Conservation (phyloP, 2,113 vertebrate genomes). For the Crotalus helleri region DNA sequence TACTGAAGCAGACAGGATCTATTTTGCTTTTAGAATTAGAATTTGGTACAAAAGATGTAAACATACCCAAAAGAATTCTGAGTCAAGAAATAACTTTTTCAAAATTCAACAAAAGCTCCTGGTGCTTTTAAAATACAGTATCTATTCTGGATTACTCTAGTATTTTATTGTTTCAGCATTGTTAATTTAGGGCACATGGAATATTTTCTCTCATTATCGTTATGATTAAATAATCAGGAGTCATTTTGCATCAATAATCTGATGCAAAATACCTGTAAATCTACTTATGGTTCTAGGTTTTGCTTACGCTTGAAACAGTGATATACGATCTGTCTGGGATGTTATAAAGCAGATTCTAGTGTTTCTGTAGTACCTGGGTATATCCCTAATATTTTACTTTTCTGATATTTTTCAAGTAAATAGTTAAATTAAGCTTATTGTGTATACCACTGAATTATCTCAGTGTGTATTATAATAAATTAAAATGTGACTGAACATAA, state of each 20-base stretch:
- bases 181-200: background rate
- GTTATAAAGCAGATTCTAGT: background rate
- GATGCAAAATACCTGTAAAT: background rate
- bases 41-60: background rate
- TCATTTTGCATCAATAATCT: background rate
- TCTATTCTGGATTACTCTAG: background rate
- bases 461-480: background rate
- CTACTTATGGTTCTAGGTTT: background rate
- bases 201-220: background rate
- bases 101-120: too few relatives aligned
- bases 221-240: background rate
- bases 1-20: background rate
- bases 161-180: background rate
- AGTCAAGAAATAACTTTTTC: background rate
- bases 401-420: background rate
- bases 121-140: background rate
- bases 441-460: background rate
- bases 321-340: background rate
- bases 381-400: background rate
- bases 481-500: background rate
- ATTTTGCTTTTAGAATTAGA: background rate
- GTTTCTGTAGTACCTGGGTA: background rate
- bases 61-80: background rate
- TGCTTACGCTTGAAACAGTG: background rate
- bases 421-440: background rate